Evolutionary conservation across 2,113 vertebrate genomes (phyloP), one percentile per base, ranked within the genome.

Genomic region (Phoenicopterus ruber): DNA sequence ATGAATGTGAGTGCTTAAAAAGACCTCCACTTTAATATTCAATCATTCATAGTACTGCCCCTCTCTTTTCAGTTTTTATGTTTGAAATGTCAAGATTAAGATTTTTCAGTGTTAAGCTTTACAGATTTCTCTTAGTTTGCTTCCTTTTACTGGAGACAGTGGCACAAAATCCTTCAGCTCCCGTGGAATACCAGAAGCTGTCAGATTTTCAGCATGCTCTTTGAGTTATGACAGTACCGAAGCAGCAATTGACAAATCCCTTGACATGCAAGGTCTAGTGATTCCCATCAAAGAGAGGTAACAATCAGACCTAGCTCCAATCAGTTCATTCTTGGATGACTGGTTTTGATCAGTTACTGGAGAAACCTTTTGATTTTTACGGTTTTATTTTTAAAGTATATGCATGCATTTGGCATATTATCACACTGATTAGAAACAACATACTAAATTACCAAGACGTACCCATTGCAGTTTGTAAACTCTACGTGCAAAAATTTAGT

Each of bases 161-260:
- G 40, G 19, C 36, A 79, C 5, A 92, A 78, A 92, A 92, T 73
- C 31, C 36, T 87, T 73, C 29, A 65, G 11, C 4, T 70, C 20
- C 42, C 18, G 69, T 84, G 46, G 50, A 93, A 91, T 78, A 58
- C 9, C 24, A 66, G 57, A 19, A 90, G 18, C 84, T 91, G 58
- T 74, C 92, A 69, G 22, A 69, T 82, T 57, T 89, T 78, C 67
- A 74, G 31, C 28, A 58, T 77, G 40, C 7, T 66, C 29, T 34
- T 44, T 83, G 67, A 57, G 24, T 83, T 81, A 52, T 36, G 40
- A 61, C 58, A 73, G 63, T 34, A 76, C 9, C 52, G 72, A 83
- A 90, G 59, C 49, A 95, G 69, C 36, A 89, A 66, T 22, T 81
- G 90, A 82, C 38, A 87, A 94, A 94, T 93, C 85, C 32, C 90